Conservation (phyloP, 1,140 invertebrate genomes). For the Triops cancriformis region DNA sequence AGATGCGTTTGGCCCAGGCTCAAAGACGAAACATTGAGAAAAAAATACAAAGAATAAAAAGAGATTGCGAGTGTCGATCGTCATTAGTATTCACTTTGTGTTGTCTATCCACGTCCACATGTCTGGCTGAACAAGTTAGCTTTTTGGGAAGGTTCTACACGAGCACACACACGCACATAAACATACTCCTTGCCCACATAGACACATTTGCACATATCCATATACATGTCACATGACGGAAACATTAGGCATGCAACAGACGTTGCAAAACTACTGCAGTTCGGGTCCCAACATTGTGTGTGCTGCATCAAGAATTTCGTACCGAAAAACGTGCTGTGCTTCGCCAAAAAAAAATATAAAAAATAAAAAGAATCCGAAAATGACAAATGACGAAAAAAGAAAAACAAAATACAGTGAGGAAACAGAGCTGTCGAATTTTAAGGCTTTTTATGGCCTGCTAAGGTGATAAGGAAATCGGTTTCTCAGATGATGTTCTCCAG, state of each 20-base stretch:
- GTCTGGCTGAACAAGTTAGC: no score
- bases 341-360: no score
- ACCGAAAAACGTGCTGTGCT: neutral
- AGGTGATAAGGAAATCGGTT: no score
- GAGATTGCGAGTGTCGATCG: slow-evolving; percentile 4
- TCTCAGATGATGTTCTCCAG: no score
- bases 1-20: neutral
- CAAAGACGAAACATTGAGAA: neutral
- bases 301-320: neutral
- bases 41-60: no score
- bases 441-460: no score
- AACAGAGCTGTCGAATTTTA: no score
- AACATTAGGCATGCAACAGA: neutral
- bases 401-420: no score
- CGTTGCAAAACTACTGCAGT: neutral
- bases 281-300: neutral
- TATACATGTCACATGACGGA: slow-evolving; percentile 5
- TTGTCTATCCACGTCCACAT: neutral
- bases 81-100: slow-evolving; percentile 10
- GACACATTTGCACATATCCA: neutral
- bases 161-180: no score
- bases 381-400: no score
- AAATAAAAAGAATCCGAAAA: no score
- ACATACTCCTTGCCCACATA: no score
- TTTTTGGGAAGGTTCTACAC: neutral